Evolutionary conservation across 2,888 invertebrate species (phyloP), one percentile per base, ranked within the genome.

Genomic region (Rhodophaea formosa): DNA sequence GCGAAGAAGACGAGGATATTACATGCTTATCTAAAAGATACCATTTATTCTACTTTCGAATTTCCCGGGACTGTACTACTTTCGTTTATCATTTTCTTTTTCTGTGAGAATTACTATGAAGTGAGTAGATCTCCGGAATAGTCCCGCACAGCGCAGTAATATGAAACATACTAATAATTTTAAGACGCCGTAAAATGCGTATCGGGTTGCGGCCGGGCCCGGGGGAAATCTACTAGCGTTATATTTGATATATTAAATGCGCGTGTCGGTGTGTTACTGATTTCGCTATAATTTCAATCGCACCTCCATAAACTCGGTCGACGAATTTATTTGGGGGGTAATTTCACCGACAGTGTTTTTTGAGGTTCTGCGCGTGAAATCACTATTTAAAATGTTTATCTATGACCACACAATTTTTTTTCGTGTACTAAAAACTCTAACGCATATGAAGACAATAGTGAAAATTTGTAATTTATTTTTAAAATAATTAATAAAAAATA

Each of bases 191-290:
- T 74, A 71, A 72, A 73, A 74, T 63, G 63, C 65, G 64, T 62
- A 66, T 64, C 57, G 62, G 64, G 64, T 62, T 59, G 39, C 43
- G 10, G 30, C 12, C 16, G 35, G 6, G 6, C 76, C 68, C 64
- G 1, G 12, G 76, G 75, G 76, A 76, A 77, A 75, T 72, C 69
- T 67, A 53, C 39, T 6, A 16, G 63, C 71, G 68, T 71, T 74
- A 65, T 75, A 73, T 72, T 72, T 70, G 60, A 59, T 51, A 51
- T 51, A 51, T 51, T 51, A 35, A 51, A 51, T 39, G 30, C 35
- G 16, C 6, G 16, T 35, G 51, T 46, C 46, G 23, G 29, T 46
- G 17, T 51, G 51, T 51, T 51, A 51, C 49, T 15, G 32, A 32
- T 49, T 49, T 49, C 3, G 32, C 32, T 5, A 61, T 66, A 70